A percentile compares a stretch with the other conserved stretches of the same genome.
Evolutionary conservation across 2,797 vertebrate species (phyloP).

Genomic region (Pantherophis vulpinus): DNA sequence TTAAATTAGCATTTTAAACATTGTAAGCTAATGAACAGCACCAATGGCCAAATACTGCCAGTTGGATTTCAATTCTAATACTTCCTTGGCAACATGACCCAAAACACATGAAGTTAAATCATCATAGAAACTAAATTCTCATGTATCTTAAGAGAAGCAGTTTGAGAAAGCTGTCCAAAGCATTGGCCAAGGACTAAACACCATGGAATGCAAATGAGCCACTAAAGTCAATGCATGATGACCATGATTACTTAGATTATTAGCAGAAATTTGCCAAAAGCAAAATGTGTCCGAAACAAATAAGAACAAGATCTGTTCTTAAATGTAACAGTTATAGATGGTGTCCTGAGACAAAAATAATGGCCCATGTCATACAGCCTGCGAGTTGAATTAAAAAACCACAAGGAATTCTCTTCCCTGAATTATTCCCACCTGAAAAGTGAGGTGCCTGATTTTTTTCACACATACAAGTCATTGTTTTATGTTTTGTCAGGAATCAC

Average conservation of each 20-base stretch:
- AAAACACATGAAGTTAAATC: background rate
- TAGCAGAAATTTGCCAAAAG: background rate
- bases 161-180: background rate
- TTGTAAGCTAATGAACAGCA: background rate
- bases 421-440: background rate
- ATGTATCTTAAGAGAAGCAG: background rate
- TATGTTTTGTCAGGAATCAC: background rate
- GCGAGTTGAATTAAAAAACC: background rate
- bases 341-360: background rate
- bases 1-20: background rate
- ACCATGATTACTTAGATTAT: background rate
- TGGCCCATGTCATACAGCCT: background rate
- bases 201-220: background rate
- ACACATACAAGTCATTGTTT: background rate
- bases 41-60: background rate
- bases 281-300: background rate
- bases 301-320: background rate
- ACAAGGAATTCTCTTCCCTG: background rate
- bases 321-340: background rate
- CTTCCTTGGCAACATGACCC: background rate
- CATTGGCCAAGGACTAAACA: background rate
- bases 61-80: background rate
- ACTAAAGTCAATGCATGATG: background rate
- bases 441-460: background rate
- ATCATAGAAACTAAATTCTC: background rate